A percentile compares a stretch with the other conserved stretches of the same genome.
phyloP scores from a whole-genome alignment of 2,888 invertebrate species.

The Hirtodrosophila trivittata region DNA sequence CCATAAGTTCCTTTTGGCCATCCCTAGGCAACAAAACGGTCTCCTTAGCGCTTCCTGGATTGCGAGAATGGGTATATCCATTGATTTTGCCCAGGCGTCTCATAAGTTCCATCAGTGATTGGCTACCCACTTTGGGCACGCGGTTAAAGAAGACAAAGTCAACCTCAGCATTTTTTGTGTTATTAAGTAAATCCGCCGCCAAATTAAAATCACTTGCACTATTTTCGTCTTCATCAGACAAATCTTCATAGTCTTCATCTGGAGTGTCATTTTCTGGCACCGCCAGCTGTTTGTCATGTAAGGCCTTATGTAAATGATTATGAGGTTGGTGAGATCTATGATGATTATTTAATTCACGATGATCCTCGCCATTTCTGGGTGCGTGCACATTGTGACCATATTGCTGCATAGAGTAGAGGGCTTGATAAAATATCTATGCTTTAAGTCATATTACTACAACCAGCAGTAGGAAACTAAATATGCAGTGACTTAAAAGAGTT shows the following conservation, averaged over 20 bases:
- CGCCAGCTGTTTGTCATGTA: conserved; percentile 56
- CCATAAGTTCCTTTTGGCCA: conserved; percentile 90
- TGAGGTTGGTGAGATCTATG: conserved; percentile 36
- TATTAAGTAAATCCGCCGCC: conserved; percentile 75
- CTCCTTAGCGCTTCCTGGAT: conserved; percentile 92
- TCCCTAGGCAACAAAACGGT: conserved; percentile 90
- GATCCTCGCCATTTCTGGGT: conserved; percentile 28
- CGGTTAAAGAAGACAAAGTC: conserved; percentile 94
- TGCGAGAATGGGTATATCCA: conserved; percentile 85
- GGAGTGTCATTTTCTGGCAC: conserved; percentile 36
- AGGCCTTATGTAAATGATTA: conserved; percentile 45
- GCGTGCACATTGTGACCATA: conserved; percentile 55
- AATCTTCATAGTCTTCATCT: not conserved
- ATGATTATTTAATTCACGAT: conserved; percentile 18
- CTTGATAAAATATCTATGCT: conserved; percentile 16
- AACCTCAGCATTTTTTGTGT: conserved; percentile 83
- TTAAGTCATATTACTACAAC: conserved; percentile 1
- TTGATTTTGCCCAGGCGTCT: conserved; percentile 85
- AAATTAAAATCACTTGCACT: conserved; percentile 40
- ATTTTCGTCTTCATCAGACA: conserved; percentile 14
- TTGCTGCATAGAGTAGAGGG: conserved; percentile 52
- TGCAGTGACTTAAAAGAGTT: conserved; percentile 16
- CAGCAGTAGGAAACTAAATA: conserved; percentile 18
- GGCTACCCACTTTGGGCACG: conserved; percentile 95
- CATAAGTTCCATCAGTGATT: conserved; percentile 93